A percentile compares a stretch with the other conserved stretches of the same genome.
Conservation (phyloP, 2,113 vertebrate species). For the Lagopus leucura region DNA sequence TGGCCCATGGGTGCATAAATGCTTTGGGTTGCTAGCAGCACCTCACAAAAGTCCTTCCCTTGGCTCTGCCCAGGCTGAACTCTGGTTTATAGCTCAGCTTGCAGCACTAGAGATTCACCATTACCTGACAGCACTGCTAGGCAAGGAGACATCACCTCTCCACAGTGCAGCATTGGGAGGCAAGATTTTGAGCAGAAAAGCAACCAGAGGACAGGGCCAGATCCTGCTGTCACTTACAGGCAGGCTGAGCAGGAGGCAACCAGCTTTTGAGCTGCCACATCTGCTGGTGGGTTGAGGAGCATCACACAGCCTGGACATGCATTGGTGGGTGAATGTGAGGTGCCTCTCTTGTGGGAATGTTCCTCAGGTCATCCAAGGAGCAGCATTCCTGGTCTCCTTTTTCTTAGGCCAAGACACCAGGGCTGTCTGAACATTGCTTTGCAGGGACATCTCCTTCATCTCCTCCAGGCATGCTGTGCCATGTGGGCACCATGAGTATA, state of each 20-base stretch:
- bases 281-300: neutral
- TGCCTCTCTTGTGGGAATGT: neutral
- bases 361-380: neutral
- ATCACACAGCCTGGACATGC: fast-evolving
- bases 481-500: fast-evolving
- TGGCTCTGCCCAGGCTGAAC: neutral
- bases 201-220: neutral
- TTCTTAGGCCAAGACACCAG: neutral
- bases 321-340: neutral
- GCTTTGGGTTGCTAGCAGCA: neutral
- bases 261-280: neutral
- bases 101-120: neutral
- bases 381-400: neutral
- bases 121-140: neutral
- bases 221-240: neutral
- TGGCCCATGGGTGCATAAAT: neutral
- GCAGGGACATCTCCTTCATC: neutral
- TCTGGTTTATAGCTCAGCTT: neutral
- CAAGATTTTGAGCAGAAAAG: neutral
- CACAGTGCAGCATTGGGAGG: neutral
- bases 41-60: neutral
- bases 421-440: neutral
- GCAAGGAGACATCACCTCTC: neutral
- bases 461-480: fast-evolving
- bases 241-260: neutral